phyloP scores from a whole-genome alignment of 2,113 vertebrate genomes.

The Eidolon helvum region DNA sequence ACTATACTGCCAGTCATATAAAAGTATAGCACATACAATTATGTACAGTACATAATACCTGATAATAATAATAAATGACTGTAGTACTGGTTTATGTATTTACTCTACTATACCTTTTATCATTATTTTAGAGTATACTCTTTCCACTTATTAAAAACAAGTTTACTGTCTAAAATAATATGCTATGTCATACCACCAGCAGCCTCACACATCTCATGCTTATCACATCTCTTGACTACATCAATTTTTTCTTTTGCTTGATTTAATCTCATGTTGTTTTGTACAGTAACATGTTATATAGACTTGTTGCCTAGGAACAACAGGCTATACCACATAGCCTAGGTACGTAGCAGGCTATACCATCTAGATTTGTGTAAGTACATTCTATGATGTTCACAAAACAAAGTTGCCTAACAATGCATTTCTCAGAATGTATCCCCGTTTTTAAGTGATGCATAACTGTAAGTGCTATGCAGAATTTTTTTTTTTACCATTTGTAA shows the following conservation, averaged over 20 bases:
- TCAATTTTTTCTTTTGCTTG: not conserved
- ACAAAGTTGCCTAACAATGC: not conserved
- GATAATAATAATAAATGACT: not conserved
- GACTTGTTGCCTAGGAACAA: not conserved
- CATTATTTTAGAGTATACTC: not conserved
- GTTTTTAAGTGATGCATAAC: not conserved
- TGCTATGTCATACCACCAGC: not conserved
- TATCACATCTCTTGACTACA: not conserved
- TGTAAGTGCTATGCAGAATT: not conserved
- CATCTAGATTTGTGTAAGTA: not conserved
- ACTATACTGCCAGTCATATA: not conserved
- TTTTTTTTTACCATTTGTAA: not conserved
- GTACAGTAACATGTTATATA: not conserved
- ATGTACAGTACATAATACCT: not conserved
- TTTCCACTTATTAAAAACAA: not conserved
- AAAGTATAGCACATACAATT: not conserved
- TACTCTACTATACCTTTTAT: not conserved
- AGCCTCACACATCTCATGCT: not conserved
- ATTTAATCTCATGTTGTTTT: not conserved
- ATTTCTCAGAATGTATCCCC: not conserved
- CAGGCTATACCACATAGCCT: not conserved
- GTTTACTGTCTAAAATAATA: not conserved
- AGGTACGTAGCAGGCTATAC: not conserved
- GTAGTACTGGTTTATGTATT: not conserved
- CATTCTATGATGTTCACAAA: not conserved